A percentile compares a stretch with the other conserved stretches of the same genome.
phyloP scores from a whole-genome alignment of 2,797 vertebrate genomes.

The Epinephelus coioides region DNA sequence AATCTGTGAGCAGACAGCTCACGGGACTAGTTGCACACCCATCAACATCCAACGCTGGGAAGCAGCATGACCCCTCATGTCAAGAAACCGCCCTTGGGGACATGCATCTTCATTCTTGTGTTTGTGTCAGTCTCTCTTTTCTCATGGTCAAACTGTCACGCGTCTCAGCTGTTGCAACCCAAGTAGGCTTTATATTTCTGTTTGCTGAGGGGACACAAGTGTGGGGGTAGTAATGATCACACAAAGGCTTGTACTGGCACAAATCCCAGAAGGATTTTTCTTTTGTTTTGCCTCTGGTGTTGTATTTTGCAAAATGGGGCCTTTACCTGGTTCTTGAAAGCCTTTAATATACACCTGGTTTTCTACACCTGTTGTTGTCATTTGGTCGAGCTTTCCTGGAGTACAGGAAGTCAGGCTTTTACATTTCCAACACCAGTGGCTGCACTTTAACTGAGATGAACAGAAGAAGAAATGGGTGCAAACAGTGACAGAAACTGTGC shows the following conservation, averaged over 20 bases:
- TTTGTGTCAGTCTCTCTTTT: not conserved
- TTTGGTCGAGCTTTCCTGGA: not conserved
- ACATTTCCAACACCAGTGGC: not conserved
- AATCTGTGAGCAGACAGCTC: no score
- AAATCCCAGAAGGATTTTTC: not conserved
- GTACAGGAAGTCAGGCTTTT: slow-evolving; percentile 14
- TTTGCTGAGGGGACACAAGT: not conserved
- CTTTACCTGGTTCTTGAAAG: slow-evolving; percentile 17
- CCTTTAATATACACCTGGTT: slow-evolving; percentile 34
- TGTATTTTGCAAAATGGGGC: slow-evolving; percentile 19
- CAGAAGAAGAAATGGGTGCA: not conserved
- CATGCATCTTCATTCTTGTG: no score
- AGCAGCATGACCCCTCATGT: no score
- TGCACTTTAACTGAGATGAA: not conserved
- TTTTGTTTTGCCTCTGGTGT: slow-evolving; percentile 9
- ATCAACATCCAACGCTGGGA: no score
- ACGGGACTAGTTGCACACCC: no score
- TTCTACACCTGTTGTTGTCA: slow-evolving; percentile 15
- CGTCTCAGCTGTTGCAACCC: not conserved
- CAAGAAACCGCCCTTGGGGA: no score
- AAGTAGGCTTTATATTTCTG: not conserved
- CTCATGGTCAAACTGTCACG: not conserved
- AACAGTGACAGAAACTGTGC: not conserved
- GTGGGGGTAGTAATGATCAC: not conserved
- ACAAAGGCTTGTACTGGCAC: not conserved